phyloP scores from a whole-genome alignment of 2,113 vertebrate genomes.

The Colinus virginianus region DNA sequence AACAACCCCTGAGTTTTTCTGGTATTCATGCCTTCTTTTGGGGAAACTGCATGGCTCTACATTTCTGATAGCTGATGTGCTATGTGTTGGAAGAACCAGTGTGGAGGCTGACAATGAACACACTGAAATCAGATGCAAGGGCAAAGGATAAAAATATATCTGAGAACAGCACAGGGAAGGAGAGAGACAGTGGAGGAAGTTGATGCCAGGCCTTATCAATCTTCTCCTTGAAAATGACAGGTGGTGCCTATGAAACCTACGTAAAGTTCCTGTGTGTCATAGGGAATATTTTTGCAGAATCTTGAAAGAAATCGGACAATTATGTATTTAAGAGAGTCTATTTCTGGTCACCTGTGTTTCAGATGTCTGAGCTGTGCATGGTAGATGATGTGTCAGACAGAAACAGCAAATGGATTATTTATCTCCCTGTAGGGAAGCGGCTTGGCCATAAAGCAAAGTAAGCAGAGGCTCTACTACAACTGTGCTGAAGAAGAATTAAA shows the following conservation, averaged over 20 bases:
- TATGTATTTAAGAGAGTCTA: conserved; percentile 44
- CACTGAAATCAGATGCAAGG: neutral
- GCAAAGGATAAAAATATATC: neutral
- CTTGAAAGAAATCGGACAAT: conserved; percentile 47
- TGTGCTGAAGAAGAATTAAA: neutral
- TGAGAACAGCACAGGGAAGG: neutral
- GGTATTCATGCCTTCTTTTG: neutral
- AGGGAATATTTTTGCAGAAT: conserved; percentile 28
- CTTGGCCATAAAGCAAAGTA: conserved; percentile 14
- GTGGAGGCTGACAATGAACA: neutral
- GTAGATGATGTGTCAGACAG: neutral
- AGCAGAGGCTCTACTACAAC: neutral
- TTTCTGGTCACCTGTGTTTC: conserved; percentile 38
- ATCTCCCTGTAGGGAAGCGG: conserved; percentile 12
- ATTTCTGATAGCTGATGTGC: neutral
- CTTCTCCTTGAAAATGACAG: conserved; percentile 15
- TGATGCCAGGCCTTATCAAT: neutral
- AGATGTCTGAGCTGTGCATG: neutral
- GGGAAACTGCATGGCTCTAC: neutral
- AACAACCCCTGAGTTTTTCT: neutral
- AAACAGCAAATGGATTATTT: conserved; percentile 57
- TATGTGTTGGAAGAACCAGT: accelerated
- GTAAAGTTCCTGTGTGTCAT: neutral
- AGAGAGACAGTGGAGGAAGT: neutral
- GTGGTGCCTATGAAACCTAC: neutral